A percentile compares a stretch with the other conserved stretches of the same genome.
Conservation (phyloP, 2,888 invertebrate genomes). For the Andrena hattorfiana region DNA sequence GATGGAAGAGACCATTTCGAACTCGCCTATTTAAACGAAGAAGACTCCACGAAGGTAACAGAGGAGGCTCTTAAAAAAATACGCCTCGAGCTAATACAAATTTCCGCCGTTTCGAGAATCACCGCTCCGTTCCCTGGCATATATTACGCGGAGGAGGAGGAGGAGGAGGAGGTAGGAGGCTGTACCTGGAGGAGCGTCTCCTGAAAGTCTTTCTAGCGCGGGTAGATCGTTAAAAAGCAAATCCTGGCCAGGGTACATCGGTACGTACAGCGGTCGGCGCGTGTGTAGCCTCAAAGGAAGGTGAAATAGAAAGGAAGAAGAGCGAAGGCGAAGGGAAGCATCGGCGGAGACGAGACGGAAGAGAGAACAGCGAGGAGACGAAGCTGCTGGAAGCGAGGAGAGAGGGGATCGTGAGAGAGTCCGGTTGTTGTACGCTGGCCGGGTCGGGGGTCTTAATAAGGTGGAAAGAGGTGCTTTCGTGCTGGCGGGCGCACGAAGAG, state of each 20-base stretch:
- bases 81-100: constrained; percentile 18
- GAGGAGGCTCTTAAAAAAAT: not conserved
- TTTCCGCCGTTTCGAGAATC: constrained; percentile 34
- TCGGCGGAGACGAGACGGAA: constrained; percentile 2
- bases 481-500: constrained; percentile 68
- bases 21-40: constrained; percentile 50
- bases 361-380: constrained; percentile 29
- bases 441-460: constrained; percentile 74
- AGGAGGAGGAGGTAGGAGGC: not conserved
- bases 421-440: constrained; percentile 65
- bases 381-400: constrained; percentile 48
- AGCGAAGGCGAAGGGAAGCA: constrained; percentile 1
- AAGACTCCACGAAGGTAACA: constrained; percentile 17
- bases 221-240: constrained; percentile 42
- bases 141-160: not conserved
- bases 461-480: constrained; percentile 74
- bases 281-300: constrained; percentile 53
- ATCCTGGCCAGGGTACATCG: constrained; percentile 7
- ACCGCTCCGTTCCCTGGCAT: not conserved
- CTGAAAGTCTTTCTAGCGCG: constrained; percentile 18
- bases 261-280: constrained; percentile 45
- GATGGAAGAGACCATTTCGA: constrained; percentile 21
- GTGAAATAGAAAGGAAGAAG: constrained; percentile 7
- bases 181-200: too few relatives aligned
- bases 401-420: constrained; percentile 70